Conservation (phyloP, 2,797 vertebrate species). For the Crenuchus spilurus region DNA sequence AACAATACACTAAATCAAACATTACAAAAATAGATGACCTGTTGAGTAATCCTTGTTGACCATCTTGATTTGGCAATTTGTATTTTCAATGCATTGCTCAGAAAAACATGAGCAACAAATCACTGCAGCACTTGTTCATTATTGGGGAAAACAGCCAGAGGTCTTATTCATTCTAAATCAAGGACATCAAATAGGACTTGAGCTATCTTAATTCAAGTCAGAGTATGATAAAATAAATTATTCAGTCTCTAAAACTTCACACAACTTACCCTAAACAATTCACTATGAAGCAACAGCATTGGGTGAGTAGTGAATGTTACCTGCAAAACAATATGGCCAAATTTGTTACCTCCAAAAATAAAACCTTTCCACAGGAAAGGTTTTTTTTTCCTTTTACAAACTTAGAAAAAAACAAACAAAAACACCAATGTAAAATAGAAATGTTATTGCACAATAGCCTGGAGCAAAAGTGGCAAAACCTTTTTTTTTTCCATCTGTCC, state of each 20-base stretch:
- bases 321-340: too few species aligned
- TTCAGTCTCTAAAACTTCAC: constrained; percentile 65
- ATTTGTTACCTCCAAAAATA: too few species aligned
- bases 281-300: constrained; percentile 61
- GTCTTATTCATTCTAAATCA: not conserved
- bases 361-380: constrained; percentile 95
- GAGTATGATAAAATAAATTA: constrained; percentile 84
- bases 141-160: constrained; percentile 20
- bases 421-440: constrained; percentile 70
- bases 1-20: constrained; percentile 36
- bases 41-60: not conserved
- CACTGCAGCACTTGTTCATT: constrained; percentile 12
- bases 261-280: constrained; percentile 57
- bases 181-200: constrained; percentile 47
- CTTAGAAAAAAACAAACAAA: constrained; percentile 63
- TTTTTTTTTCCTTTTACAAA: constrained; percentile 62
- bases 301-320: constrained; percentile 55
- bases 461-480: not conserved
- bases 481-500: not conserved
- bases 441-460: constrained; percentile 85
- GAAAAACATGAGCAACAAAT: not conserved
- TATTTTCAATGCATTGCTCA: not conserved
- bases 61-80: not conserved
- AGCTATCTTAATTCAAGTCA: constrained; percentile 49
- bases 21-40: constrained; percentile 8